These are phyloP conservation scores for Hemibagrus wyckioides DNA, from an alignment of 2,113 vertebrate genomes.

Conservation along the genomic window DNA sequence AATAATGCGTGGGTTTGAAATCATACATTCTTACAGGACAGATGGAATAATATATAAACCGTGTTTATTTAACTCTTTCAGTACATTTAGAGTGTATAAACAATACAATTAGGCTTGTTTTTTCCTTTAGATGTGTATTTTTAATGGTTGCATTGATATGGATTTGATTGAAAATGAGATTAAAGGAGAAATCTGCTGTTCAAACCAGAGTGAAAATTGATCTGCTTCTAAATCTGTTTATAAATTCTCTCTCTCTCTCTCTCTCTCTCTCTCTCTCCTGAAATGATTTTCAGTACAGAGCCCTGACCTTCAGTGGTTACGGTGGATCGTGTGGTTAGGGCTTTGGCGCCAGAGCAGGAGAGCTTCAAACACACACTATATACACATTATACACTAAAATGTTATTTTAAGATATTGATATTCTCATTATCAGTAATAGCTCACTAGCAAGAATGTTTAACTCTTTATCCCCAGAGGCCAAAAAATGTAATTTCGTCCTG, in stretches of 20 bases:
- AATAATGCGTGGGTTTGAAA: conserved; percentile 27
- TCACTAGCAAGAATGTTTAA: background rate
- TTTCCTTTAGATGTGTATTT: background rate
- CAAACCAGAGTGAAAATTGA: background rate
- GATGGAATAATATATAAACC: conserved; percentile 21
- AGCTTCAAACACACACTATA: background rate
- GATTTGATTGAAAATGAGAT: background rate
- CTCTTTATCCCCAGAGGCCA: no score
- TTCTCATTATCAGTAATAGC: no score
- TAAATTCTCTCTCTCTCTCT: background rate
- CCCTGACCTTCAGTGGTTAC: background rate
- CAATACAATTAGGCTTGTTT: conserved; percentile 1
- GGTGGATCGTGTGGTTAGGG: background rate
- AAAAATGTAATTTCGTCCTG: no score
- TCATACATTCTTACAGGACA: background rate
- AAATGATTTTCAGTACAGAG: background rate
- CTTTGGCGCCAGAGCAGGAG: background rate
- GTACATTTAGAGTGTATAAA: conserved; percentile 30
- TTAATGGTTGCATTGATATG: conserved; percentile 16
- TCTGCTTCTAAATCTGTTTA: background rate
- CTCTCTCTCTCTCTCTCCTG: background rate
- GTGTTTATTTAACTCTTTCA: conserved; percentile 45
- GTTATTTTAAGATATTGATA: background rate
- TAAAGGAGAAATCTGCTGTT: conserved; percentile 23
- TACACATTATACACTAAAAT: background rate